These are phyloP conservation scores for Synergus laeviventris DNA, from an alignment of 2,888 invertebrate species.

Conservation along the genomic window DNA sequence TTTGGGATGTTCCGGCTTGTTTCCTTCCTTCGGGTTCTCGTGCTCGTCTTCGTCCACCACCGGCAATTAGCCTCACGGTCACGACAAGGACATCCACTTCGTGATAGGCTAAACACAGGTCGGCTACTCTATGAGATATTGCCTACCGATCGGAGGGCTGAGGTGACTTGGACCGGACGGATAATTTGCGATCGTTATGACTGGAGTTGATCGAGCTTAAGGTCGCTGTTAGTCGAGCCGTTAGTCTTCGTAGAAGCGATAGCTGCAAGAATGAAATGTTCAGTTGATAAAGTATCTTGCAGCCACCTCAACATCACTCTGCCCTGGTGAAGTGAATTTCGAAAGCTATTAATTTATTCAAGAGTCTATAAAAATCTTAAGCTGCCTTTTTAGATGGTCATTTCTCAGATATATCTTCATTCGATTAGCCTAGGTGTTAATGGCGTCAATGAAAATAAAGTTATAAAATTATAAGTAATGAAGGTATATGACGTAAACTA, in stretches of 20 bases:
- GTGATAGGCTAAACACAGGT: constrained; percentile 71
- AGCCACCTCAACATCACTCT: background rate
- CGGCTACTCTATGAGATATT: constrained; percentile 66
- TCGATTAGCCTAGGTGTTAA: constrained; percentile 24
- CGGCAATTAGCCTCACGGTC: constrained; percentile 72
- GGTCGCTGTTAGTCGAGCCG: constrained; percentile 44
- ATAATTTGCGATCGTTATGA: constrained; percentile 68
- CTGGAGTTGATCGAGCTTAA: constrained; percentile 45
- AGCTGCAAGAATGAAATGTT: constrained; percentile 21
- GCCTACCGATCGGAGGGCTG: constrained; percentile 54
- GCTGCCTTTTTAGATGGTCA: constrained; percentile 10
- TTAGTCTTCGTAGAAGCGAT: constrained; percentile 39
- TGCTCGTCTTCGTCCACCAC: constrained; percentile 61
- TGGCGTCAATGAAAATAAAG: constrained; percentile 25
- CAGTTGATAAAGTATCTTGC: constrained; percentile 14
- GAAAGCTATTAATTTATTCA: constrained; percentile 25
- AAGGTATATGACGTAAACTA: background rate
- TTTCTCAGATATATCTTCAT: background rate
- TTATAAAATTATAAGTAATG: constrained; percentile 4
- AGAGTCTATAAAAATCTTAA: background rate
- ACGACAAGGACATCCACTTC: constrained; percentile 73
- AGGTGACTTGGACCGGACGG: constrained; percentile 50
- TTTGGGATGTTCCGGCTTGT: constrained; percentile 53
- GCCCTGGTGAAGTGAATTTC: constrained; percentile 41
- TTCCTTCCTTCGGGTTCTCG: constrained; percentile 55